These are phyloP conservation scores for Drosophila multiciliata DNA, from an alignment of 2,888 invertebrate species.

Conservation along the genomic window DNA sequence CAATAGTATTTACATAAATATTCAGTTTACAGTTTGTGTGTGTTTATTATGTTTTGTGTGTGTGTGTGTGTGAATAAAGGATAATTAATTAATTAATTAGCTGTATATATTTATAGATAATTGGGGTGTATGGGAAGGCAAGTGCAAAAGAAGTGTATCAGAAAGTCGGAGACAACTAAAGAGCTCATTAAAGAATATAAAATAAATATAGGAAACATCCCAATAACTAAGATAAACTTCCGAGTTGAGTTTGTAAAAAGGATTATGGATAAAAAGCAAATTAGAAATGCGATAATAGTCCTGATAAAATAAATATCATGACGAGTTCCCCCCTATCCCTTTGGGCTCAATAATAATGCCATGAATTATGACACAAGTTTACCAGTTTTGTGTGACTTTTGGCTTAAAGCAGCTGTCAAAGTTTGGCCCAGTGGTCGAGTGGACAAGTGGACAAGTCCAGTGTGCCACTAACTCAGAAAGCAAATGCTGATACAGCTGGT, in stretches of 20 bases:
- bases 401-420: slow-evolving; percentile 7
- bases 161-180: neutral
- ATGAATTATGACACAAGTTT: neutral
- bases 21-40: neutral
- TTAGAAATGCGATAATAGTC: neutral
- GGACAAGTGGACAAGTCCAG: slow-evolving; percentile 9
- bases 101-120: neutral
- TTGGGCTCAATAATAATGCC: neutral
- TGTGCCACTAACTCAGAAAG: slow-evolving; percentile 61
- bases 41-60: neutral
- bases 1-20: slow-evolving; percentile 9
- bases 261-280: neutral
- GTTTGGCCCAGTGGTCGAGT: slow-evolving; percentile 20
- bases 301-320: neutral
- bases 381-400: neutral
- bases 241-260: neutral
- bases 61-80: slow-evolving; percentile 5
- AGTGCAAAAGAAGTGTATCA: slow-evolving; percentile 4
- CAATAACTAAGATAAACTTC: neutral
- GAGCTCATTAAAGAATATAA: no score
- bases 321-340: neutral
- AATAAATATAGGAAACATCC: neutral
- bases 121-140: neutral
- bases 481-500: neutral
- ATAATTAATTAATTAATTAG: neutral